Evolutionary conservation across 2,888 invertebrate genomes (phyloP).

Genomic region (Archips crataeganus): DNA sequence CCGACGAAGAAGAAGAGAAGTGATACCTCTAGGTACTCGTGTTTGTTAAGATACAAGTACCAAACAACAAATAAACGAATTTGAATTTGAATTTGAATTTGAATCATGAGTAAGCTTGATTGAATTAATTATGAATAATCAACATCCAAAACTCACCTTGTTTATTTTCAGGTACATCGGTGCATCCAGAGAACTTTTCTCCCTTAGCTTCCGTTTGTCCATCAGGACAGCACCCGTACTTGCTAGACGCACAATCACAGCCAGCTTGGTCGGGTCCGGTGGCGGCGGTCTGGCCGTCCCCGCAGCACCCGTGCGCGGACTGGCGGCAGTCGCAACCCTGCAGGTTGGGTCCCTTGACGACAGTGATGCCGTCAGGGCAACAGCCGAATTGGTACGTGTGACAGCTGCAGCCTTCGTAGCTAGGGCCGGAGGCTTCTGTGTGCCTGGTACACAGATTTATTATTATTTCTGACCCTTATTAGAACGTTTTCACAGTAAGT

Average conservation of each 20-base stretch:
- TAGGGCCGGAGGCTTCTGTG: slow-evolving; percentile 91
- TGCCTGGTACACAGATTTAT: slow-evolving; percentile 62
- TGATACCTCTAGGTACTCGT: no score
- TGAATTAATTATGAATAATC: not conserved
- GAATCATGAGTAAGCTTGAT: not conserved
- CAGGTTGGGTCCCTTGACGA: slow-evolving; percentile 88
- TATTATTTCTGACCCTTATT: not conserved
- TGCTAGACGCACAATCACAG: slow-evolving; percentile 92
- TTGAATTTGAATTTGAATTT: no score
- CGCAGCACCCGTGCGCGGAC: slow-evolving; percentile 93
- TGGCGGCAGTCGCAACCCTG: slow-evolving; percentile 92
- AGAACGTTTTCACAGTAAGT: no score
- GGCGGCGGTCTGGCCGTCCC: slow-evolving; percentile 93
- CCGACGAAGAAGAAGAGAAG: no score
- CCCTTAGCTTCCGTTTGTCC: slow-evolving; percentile 92
- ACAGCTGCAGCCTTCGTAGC: slow-evolving; percentile 93
- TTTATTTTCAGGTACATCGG: slow-evolving; percentile 88
- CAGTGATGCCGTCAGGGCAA: slow-evolving; percentile 93
- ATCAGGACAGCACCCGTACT: slow-evolving; percentile 95
- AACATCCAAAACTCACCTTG: slow-evolving; percentile 81
- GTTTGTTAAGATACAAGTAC: no score
- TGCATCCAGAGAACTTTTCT: slow-evolving; percentile 94
- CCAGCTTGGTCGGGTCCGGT: slow-evolving; percentile 91
- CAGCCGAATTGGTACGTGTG: slow-evolving; percentile 96
- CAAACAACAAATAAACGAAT: no score